These are phyloP conservation scores for Perccottus glenii DNA, from an alignment of 2,113 vertebrate genomes.

Conservation along the genomic window DNA sequence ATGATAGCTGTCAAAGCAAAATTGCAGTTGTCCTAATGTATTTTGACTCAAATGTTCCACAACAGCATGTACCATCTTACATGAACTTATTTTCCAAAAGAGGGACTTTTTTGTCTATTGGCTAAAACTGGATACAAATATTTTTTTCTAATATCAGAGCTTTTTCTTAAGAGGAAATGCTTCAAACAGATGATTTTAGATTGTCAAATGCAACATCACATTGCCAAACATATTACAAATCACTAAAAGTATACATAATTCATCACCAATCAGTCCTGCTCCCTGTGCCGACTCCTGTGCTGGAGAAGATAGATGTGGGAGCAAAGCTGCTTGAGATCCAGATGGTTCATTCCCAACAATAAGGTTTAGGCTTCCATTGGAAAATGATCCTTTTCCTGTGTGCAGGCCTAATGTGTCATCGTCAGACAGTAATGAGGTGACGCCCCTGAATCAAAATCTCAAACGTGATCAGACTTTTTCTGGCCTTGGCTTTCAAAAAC, in stretches of 20 bases:
- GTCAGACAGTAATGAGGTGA: constrained; percentile 67
- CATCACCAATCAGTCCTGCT: constrained; percentile 71
- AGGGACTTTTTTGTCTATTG: neutral
- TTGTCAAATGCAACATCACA: constrained; percentile 52
- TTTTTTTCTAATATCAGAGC: constrained; percentile 1
- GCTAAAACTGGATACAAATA: neutral
- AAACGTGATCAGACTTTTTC: constrained; percentile 33
- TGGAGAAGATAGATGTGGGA: constrained; percentile 76
- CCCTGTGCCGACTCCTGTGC: constrained; percentile 60
- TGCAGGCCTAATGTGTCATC: constrained; percentile 66
- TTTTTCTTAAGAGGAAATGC: constrained; percentile 5
- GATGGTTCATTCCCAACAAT: constrained; percentile 81
- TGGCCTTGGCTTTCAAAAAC: constrained; percentile 6
- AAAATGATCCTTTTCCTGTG: constrained; percentile 74
- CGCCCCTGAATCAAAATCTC: constrained; percentile 48
- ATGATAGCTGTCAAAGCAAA: no score
- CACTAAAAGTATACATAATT: constrained; percentile 77
- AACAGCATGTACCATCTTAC: no score
- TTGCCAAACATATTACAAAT: constrained; percentile 70
- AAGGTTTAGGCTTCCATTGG: constrained; percentile 77
- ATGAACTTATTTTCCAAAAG: no score
- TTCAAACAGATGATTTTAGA: constrained; percentile 29
- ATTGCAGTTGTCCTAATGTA: no score
- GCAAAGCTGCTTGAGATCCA: constrained; percentile 75
- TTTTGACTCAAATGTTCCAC: no score